phyloP scores from a whole-genome alignment of 2,113 vertebrate species.

The Ptilorrhoa leucosticta region DNA sequence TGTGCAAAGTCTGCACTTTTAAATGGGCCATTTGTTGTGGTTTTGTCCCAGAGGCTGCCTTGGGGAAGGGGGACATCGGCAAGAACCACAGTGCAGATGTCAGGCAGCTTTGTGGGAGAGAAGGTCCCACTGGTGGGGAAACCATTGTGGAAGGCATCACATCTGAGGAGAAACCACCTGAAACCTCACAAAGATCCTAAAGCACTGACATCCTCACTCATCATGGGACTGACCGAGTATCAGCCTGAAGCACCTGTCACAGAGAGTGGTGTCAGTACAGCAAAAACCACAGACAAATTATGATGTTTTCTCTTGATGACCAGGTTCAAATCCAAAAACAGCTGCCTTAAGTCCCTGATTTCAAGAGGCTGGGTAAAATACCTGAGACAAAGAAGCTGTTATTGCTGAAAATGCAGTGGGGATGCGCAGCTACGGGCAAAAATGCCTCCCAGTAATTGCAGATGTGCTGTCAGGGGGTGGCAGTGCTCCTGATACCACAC shows the following conservation, averaged over 20 bases:
- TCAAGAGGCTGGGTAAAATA: neutral
- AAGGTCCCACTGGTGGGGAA: neutral
- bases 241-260: rapidly evolving
- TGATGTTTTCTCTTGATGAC: neutral
- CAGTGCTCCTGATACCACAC: neutral
- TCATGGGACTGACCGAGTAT: rapidly evolving
- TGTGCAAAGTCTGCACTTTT: neutral
- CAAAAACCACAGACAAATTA: neutral
- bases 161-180: neutral
- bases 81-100: rapidly evolving
- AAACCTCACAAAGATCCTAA: neutral
- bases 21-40: neutral
- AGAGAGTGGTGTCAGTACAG: neutral
- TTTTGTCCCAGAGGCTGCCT: neutral
- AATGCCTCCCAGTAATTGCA: neutral
- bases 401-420: neutral
- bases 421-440: neutral
- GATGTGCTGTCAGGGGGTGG: neutral
- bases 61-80: rapidly evolving
- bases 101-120: neutral
- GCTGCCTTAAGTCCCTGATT: neutral
- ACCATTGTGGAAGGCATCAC: rapidly evolving
- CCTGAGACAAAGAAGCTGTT: neutral
- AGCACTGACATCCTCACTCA: neutral
- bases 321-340: neutral